Evolutionary conservation across 2,888 invertebrate genomes (phyloP).

Genomic region (Neoitamus cyanurus): DNA sequence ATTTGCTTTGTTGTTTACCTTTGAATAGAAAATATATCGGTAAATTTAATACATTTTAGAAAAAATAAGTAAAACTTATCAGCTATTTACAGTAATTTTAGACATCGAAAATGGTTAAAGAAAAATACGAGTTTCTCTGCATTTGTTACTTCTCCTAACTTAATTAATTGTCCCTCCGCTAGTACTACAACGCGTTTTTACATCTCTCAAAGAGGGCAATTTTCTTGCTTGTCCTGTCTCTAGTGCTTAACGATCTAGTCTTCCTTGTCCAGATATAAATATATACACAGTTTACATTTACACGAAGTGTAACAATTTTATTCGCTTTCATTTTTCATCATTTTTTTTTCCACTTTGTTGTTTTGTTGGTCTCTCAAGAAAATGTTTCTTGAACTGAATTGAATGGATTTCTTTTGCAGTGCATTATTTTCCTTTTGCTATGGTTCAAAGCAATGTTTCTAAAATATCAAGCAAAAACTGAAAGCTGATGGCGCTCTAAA

Average conservation of each 20-base stretch:
- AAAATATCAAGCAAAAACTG: background rate
- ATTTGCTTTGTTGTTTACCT: slow-evolving; percentile 7
- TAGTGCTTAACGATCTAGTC: background rate
- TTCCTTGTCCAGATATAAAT: background rate
- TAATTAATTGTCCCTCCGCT: background rate
- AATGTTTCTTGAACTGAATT: slow-evolving; percentile 4
- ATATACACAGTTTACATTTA: slow-evolving; percentile 40
- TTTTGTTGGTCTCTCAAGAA: slow-evolving; percentile 34
- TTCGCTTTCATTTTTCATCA: background rate
- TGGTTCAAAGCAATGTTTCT: background rate
- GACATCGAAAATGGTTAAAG: slow-evolving; percentile 32
- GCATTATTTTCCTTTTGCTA: background rate
- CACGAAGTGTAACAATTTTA: slow-evolving; percentile 11
- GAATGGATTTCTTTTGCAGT: background rate
- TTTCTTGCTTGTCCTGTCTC: background rate
- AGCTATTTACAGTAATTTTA: slow-evolving; percentile 45
- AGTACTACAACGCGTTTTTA: slow-evolving; percentile 15
- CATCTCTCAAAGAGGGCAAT: background rate
- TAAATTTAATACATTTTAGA: slow-evolving; percentile 36
- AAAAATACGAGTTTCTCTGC: slow-evolving; percentile 5
- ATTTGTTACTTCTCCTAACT: background rate
- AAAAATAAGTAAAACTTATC: slow-evolving; percentile 46
- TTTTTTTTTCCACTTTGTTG: background rate
- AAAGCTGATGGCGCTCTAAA: background rate
- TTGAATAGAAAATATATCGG: slow-evolving; percentile 47